Conservation (phyloP, 1,140 invertebrate genomes). For the Bemisia tabaci region DNA sequence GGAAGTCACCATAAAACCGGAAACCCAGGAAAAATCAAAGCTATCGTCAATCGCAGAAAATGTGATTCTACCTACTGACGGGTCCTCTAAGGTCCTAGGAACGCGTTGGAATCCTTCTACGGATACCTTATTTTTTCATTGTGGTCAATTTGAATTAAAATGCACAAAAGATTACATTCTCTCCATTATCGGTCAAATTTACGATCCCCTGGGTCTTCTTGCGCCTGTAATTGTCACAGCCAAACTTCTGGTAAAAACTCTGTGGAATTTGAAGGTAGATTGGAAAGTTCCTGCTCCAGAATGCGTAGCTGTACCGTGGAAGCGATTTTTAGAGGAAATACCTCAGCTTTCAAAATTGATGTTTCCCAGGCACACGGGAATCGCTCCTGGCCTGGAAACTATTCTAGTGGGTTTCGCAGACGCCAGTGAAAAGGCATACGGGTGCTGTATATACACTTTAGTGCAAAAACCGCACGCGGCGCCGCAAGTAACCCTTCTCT, state of each 20-base stretch:
- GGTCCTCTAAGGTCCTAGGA: slow-evolving; percentile 11
- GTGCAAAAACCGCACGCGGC: slow-evolving; percentile 6
- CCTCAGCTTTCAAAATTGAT: not conserved
- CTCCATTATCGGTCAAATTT: slow-evolving; percentile 20
- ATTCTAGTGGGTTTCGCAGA: slow-evolving; percentile 22
- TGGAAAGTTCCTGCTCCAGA: not conserved
- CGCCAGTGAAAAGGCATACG: slow-evolving; percentile 25
- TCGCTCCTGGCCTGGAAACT: not conserved
- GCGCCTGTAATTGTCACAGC: slow-evolving; percentile 22
- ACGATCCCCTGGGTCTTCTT: slow-evolving; percentile 26
- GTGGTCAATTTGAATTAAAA: not conserved
- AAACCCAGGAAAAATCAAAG: too few species aligned
- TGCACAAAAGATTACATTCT: slow-evolving; percentile 5
- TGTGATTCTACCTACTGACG: too few species aligned
- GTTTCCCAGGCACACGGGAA: not conserved
- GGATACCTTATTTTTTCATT: not conserved
- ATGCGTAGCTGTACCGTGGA: not conserved
- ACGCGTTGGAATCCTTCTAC: slow-evolving; percentile 8
- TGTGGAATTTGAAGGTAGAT: not conserved
- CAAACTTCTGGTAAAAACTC: slow-evolving; percentile 1
- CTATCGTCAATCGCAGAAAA: too few species aligned
- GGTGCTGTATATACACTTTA: slow-evolving; percentile 20
- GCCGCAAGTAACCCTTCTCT: slow-evolving; percentile 13
- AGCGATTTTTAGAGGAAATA: not conserved
- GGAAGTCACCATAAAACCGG: slow-evolving; percentile 3